Evolutionary conservation across 2,888 invertebrate species (phyloP), one percentile per base, ranked within the genome.

Genomic region (Heteropelma amictum): DNA sequence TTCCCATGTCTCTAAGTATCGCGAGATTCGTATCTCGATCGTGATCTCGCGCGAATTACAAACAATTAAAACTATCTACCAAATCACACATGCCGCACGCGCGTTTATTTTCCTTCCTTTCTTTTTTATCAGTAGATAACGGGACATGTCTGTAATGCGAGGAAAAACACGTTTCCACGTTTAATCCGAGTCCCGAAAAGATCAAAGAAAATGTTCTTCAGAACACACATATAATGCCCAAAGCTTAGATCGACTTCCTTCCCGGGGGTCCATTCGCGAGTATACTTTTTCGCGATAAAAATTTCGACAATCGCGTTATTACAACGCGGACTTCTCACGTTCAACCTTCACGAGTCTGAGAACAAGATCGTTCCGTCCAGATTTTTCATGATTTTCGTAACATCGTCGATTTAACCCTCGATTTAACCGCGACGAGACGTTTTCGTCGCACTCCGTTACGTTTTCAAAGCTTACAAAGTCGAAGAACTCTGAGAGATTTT

Each of bases 221-320:
- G 58, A 65, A 51, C 73, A 65, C 45, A 28, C 28, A 10, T 60
- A 63, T 77, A 77, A 77, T 77, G 77, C 77, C 77, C 77, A 77
- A 71, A 75, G 70, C 38, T 54, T 54, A 35, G 47, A 70, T 51
- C 63, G 56, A 61, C 33, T 58, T 42, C 28, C 7, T 19, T 26
- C 45, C 26, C 64, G 58, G 17, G 54, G 61, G 40, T 42, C 53
- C 28, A 26, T 53, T 35, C 28, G 38, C 56, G 47, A 68, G 58
- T 35, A 26, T 53, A 19, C 17, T 17, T 61, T 38, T 30, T 26
- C 33, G 28, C 10, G 35, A 42, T 17, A 17, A 42, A 35, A 72
- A 56, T 75, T 70, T 75, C 35, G 64, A 74, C 14, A 65, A 28
- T 70, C 70, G 38, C 54, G 28, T 58, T 30, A 45, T 30, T 49